These are phyloP conservation scores for Actias luna DNA, from an alignment of 2,888 invertebrate genomes.

Conservation along the genomic window DNA sequence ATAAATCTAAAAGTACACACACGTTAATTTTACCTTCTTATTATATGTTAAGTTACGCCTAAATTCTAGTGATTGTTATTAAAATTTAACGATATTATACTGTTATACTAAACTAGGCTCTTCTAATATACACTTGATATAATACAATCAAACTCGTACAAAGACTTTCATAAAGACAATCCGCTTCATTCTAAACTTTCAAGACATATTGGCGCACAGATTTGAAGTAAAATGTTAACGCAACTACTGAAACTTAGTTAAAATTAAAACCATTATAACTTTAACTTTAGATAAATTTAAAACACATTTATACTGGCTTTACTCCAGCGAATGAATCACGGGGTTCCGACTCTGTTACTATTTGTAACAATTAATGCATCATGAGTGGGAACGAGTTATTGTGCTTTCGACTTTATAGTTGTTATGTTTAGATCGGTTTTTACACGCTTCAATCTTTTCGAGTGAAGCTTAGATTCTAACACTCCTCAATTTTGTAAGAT, in stretches of 20 bases:
- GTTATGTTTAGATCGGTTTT: background rate
- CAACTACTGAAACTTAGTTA: conserved; percentile 21
- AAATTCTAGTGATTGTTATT: too few relatives aligned
- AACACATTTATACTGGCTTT: conserved; percentile 52
- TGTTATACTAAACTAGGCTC: too few relatives aligned
- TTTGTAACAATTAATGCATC: conserved; percentile 57
- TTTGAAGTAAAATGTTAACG: conserved; percentile 16
- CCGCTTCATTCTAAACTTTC: conserved; percentile 10
- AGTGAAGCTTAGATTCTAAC: conserved; percentile 23
- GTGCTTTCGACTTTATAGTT: conserved; percentile 4
- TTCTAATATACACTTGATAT: background rate
- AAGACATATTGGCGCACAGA: conserved; percentile 23
- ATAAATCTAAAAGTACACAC: too few relatives aligned
- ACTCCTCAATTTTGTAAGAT: conserved; percentile 26
- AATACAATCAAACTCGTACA: background rate
- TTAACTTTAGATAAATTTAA: conserved; percentile 43
- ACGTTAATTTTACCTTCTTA: too few relatives aligned
- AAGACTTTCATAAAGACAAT: conserved; percentile 10
- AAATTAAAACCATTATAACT: conserved; percentile 34
- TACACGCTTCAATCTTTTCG: background rate
- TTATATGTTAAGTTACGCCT: too few relatives aligned
- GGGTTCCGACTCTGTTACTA: conserved; percentile 43
- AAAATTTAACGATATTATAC: too few relatives aligned
- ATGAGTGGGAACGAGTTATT: conserved; percentile 3
- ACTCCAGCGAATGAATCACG: conserved; percentile 57